Evolutionary conservation across 1,140 invertebrate species (phyloP), one percentile per base, ranked within the genome.

Genomic region (Gonatopus flavifemur): DNA sequence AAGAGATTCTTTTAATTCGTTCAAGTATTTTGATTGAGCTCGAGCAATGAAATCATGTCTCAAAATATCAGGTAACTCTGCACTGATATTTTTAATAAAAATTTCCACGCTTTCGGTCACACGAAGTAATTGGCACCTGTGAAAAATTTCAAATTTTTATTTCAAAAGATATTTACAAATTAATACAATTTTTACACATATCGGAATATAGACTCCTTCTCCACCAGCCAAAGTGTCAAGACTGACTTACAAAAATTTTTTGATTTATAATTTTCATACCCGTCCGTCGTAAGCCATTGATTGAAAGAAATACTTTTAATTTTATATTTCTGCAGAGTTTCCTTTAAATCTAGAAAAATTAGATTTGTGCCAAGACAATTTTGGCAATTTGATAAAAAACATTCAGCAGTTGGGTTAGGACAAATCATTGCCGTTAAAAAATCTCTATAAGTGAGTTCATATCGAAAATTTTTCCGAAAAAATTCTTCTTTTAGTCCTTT

Each of bases 21-120:
- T 3, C 3, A 40, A 25, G 25, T 40, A 18, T 4, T 21, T 3
- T 12, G 38, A 1, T 13, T 40, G 38, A 9, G 38, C 12, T 40
- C 25, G 22, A 25, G 37, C 37, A 7, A 39, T 39, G 13, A 39
- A 39, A 22, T 39, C 37, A 19, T 39, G 37, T 22, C 22, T 39
- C 16, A 22, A 7, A 39, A 39, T 12, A 2, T 9, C 21, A 3
- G 21, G 21, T 21, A 39, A 22, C 13, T 21, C 18, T 6, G 19
- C 13, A 13, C 2, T n/a, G 8, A 39, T n/a, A n/a, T 39, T 39
- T 39, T 39, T 21, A 6, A 39, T 7, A 39, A 39, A 39, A n/a
- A 39, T 13, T 39, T 39, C 21, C 5, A 16, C 21, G 3, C 6
- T 6, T 22, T 39, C 37, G 3, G 37, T 39, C 12, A 20, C 18